Conservation (phyloP, 2,888 invertebrate species). For the Campopleginae sp. region DNA sequence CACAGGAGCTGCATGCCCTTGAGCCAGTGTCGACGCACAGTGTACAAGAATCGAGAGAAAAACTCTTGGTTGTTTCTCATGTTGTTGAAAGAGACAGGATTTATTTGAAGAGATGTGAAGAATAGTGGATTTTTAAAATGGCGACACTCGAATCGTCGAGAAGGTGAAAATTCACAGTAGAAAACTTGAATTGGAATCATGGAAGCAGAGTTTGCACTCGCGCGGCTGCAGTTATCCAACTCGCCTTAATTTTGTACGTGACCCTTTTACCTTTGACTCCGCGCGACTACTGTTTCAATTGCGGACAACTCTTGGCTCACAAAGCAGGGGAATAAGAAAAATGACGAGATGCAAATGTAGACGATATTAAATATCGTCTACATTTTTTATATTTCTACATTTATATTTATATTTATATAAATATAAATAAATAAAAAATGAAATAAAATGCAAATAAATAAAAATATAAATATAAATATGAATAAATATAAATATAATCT, state of each 20-base stretch:
- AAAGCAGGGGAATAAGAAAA: not conserved
- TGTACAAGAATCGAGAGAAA: not conserved
- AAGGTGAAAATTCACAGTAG: not conserved
- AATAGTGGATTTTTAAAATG: not conserved
- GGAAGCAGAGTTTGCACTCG: not conserved
- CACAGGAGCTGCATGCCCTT: not conserved
- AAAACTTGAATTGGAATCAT: constrained; percentile 19
- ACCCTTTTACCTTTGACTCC: constrained; percentile 29
- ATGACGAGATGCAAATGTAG: not conserved
- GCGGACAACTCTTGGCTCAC: not conserved
- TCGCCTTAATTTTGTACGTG: constrained; percentile 9
- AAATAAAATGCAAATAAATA: no score
- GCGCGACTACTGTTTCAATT: constrained; percentile 18
- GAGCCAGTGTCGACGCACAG: no score
- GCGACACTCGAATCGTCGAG: no score
- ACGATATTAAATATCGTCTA: not conserved
- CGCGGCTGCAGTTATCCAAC: not conserved
- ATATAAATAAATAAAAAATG: no score
- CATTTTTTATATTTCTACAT: no score
- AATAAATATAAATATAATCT: no score
- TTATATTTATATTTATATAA: no score
- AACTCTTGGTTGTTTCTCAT: not conserved
- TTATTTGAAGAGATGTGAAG: not conserved
- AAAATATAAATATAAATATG: no score
- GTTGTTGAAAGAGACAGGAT: not conserved